Conservation (phyloP, 1,140 invertebrate species). For the Brachionus rotundiformis region DNA sequence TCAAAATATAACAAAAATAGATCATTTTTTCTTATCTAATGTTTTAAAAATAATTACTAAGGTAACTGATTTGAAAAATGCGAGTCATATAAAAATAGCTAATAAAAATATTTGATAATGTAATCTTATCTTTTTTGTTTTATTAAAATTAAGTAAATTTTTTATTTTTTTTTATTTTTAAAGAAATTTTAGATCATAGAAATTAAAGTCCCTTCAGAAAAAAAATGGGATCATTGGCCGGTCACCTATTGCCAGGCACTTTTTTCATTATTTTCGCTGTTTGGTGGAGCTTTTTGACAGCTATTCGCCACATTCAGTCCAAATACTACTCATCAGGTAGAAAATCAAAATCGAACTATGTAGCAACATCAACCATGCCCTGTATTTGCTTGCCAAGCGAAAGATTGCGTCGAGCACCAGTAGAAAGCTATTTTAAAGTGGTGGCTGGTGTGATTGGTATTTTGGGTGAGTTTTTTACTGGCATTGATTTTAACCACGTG, state of each 20-base stretch:
- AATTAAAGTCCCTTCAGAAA: too few relatives aligned
- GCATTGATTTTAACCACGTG: conserved; percentile 55
- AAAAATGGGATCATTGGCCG: conserved; percentile 64
- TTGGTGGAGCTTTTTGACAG: conserved; percentile 61
- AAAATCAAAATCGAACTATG: neutral
- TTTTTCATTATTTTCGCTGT: conserved; percentile 65
- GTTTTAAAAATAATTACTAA: neutral
- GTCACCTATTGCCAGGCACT: conserved; percentile 66
- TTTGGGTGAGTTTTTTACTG: conserved; percentile 62
- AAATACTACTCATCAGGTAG: neutral
- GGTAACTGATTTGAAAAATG: neutral
- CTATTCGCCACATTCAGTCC: conserved; percentile 25
- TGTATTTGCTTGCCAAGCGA: neutral
- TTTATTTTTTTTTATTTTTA: neutral
- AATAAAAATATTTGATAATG: neutral
- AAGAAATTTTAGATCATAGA: neutral
- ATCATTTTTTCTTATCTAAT: neutral
- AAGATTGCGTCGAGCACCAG: neutral
- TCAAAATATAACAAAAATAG: neutral
- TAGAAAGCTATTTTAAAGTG: conserved; percentile 41
- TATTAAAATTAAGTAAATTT: neutral
- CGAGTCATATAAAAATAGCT: neutral
- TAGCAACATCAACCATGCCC: neutral
- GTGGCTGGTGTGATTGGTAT: conserved; percentile 3
- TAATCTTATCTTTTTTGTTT: neutral